Percentiles rank a stretch among this genome's conserved stretches.
These are phyloP conservation scores for Stenopsyche tienmushanensis DNA, from an alignment of 1,140 invertebrate genomes.

Conservation along the genomic window DNA sequence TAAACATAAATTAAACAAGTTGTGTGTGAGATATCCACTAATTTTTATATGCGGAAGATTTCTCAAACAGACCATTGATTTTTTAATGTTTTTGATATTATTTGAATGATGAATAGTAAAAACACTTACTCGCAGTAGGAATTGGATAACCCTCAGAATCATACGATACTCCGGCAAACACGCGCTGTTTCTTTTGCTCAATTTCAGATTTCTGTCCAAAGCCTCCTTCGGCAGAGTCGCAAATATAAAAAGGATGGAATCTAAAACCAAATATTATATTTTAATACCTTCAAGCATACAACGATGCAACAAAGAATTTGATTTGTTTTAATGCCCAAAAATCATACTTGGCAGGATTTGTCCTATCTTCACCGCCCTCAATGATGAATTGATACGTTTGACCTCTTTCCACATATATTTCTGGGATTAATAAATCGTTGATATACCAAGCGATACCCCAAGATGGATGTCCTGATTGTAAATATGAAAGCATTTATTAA, in stretches of 20 bases:
- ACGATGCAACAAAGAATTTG: not conserved
- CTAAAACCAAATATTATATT: constrained; percentile 47
- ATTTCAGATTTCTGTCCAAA: constrained; percentile 72
- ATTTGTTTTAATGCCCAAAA: too few relatives aligned
- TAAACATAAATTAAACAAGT: too few relatives aligned
- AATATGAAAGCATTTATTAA: too few relatives aligned
- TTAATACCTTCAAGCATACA: not conserved
- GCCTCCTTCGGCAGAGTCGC: constrained; percentile 79
- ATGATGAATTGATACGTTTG: constrained; percentile 85
- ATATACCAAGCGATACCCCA: constrained; percentile 95
- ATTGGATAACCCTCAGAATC: constrained; percentile 74
- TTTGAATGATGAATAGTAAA: not conserved
- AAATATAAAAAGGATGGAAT: constrained; percentile 95
- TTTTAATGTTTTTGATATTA: not conserved
- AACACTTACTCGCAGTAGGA: constrained; percentile 68
- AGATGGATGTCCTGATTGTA: constrained; percentile 64
- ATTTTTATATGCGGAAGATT: too few relatives aligned
- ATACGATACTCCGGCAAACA: constrained; percentile 80
- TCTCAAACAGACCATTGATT: not conserved
- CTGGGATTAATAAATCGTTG: constrained; percentile 87
- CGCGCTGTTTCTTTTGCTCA: constrained; percentile 66
- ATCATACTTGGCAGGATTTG: constrained; percentile 67
- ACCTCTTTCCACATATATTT: constrained; percentile 85
- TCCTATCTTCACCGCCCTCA: constrained; percentile 73
- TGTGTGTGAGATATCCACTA: too few relatives aligned